Base-by-base conservation (phyloP, 2,888 invertebrate species). In the Stenchaetothrips biformis region DNA sequence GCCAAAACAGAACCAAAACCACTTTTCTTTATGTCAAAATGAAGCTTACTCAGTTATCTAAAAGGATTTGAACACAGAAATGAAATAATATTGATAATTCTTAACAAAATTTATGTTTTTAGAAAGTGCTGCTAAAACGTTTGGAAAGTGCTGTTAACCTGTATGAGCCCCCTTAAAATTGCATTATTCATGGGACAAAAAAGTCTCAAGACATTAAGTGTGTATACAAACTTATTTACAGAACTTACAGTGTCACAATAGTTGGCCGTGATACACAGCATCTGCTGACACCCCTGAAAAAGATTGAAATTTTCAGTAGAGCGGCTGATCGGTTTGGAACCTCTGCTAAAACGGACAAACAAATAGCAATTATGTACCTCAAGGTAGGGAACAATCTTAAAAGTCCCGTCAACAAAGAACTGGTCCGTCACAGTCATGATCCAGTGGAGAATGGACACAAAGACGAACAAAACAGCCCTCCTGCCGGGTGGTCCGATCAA, bases 121-220 rank as follows among this genome's bases (percentile, higher is more conserved):
- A n/a, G 0, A 13, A 1, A 9, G 2, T 1, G 1, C 18, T 1
- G 11, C 11, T 0, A 7, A n/a, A n/a, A n/a, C n/a, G n/a, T n/a
- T n/a, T n/a, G n/a, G n/a, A n/a, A n/a, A n/a, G n/a, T n/a, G n/a
- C n/a, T n/a, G n/a, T n/a, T n/a, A n/a, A n/a, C n/a, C n/a, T n/a
- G n/a, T n/a, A n/a, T n/a, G n/a, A n/a, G n/a, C n/a, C n/a, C n/a
- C n/a, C n/a, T n/a, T n/a, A n/a, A n/a, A n/a, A n/a, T n/a, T n/a
- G 2, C 7, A 9, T 62, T 62, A 6, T 2, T 1, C 62, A 62
- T 7, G 4, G 2, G n/a, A 2, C 2, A 2, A 2, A 6, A 6
- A n/a, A n/a, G 62, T 6, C 7, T 6, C 4, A 1, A 62, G n/a
- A 9, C 11, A 62, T n/a, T n/a, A n/a, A 1, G 6, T 18, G 6